Base-by-base conservation (phyloP, 2,113 vertebrate genomes). In the Semicossyphus pulcher region DNA sequence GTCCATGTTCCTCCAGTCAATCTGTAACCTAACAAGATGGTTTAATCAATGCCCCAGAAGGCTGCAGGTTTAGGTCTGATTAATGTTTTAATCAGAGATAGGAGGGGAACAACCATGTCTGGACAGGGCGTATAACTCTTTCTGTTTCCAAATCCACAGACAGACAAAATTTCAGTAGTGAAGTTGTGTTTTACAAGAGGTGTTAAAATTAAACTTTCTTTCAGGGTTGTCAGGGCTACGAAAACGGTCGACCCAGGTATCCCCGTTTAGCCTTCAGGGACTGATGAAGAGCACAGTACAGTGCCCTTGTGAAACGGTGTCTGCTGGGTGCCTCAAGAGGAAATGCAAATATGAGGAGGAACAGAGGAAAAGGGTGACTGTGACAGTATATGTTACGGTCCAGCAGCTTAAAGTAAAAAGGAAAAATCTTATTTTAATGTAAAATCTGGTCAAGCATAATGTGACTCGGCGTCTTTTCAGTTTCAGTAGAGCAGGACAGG, bases 1-100 rank as follows among this genome's bases (percentile, higher is more conserved):
- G 10, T 14, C 56, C 52, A 29, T 51, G 70, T 64, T 71, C 44
- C 51, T 26, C 41, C 62, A 15, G 64, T 72, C 73, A 63, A 57
- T 84, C 73, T 26, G 73, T 83, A 82, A 84, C 62, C 48, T 65
- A 74, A 80, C 76, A 37, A 76, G 70, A 82, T 84, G 68, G 78
- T 85, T 85, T 85, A 81, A 91, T 92, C 85, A 81, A 89, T 88
- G 83, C 75, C 69, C 64, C 59, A n/a, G 20, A 52, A 47, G 49
- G 78, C 59, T 69, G 72, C 68, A 72, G 73, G 66, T 80, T 81
- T 71, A 32, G 76, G 11, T 20, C 77, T 89, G 89, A 90, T 91
- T 77, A 74, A 91, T 88, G 80, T 75, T 77, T 89, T 88, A 86
- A 90, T 92, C 86, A 92, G 83, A 74, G 58, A 66, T 58, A 51